These are phyloP conservation scores for Anneissia japonica DNA, from an alignment of 35 echinoderm and acorn worm genomes.

Conservation along the genomic window DNA sequence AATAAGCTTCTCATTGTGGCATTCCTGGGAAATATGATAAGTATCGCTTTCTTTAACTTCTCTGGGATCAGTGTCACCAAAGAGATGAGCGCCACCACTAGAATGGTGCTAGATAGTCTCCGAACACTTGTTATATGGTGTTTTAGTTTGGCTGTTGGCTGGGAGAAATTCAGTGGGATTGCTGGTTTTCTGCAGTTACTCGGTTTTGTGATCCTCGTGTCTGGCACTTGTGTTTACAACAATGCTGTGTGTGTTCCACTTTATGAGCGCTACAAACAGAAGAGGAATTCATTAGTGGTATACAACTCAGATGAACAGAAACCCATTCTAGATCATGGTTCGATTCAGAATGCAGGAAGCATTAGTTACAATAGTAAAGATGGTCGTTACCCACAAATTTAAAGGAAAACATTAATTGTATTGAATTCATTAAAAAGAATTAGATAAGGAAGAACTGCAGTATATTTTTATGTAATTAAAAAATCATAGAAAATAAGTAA, in stretches of 20 bases:
- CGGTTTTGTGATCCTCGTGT: conserved; percentile 48
- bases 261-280: background rate
- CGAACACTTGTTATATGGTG: conserved; percentile 68
- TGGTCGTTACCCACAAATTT: background rate
- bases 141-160: conserved; percentile 35
- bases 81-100: conserved; percentile 81
- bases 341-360: background rate
- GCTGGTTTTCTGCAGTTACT: conserved; percentile 21
- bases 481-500: too few species aligned
- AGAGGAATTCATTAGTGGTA: background rate
- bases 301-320: background rate
- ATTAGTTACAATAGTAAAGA: background rate
- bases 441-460: too few species aligned
- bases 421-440: too few species aligned
- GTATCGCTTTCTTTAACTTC: conserved; percentile 95
- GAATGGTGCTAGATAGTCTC: conserved; percentile 82
- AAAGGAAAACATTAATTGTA: too few species aligned
- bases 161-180: conserved; percentile 48
- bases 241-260: conserved; percentile 54
- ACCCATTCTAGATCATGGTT: background rate
- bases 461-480: too few species aligned
- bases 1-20: conserved; percentile 40
- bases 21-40: conserved; percentile 59
- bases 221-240: conserved; percentile 72
- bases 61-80: conserved; percentile 74